Evolutionary conservation across 2,888 invertebrate genomes (phyloP).

Genomic region (Eilema depressum): DNA sequence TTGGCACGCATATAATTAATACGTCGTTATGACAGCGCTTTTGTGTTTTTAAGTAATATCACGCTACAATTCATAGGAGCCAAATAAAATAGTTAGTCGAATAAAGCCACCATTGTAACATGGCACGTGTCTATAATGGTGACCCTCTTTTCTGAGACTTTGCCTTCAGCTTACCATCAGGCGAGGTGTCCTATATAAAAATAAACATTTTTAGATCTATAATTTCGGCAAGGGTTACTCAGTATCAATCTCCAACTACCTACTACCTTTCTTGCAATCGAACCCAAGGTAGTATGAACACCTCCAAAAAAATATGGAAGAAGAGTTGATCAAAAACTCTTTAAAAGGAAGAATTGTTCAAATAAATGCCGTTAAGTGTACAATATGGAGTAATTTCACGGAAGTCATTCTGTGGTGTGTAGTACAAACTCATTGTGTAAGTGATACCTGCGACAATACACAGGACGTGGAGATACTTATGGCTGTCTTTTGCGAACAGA

Average conservation of each 20-base stretch:
- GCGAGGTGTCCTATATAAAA: too few species aligned
- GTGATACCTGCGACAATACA: constrained; percentile 59
- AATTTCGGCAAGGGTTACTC: background rate
- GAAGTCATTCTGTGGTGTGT: constrained; percentile 41
- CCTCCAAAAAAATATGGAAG: background rate
- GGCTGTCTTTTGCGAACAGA: constrained; percentile 58
- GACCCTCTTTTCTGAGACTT: too few species aligned
- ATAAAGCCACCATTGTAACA: too few species aligned
- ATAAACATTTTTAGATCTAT: background rate
- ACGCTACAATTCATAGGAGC: background rate
- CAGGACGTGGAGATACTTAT: constrained; percentile 67
- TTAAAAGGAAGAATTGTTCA: background rate
- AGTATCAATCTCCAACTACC: background rate
- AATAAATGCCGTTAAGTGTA: constrained; percentile 6
- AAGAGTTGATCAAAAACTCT: background rate
- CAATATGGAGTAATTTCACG: constrained; percentile 29
- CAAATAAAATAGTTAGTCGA: too few species aligned
- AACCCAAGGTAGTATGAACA: background rate
- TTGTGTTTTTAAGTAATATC: background rate
- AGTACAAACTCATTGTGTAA: constrained; percentile 48
- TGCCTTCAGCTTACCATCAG: too few species aligned
- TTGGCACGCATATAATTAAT: background rate
- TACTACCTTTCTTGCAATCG: background rate
- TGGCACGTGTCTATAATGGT: too few species aligned
- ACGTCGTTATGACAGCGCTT: background rate